phyloP scores from a whole-genome alignment of 2,797 vertebrate species.

The Schizopygopsis malacanthus region DNA sequence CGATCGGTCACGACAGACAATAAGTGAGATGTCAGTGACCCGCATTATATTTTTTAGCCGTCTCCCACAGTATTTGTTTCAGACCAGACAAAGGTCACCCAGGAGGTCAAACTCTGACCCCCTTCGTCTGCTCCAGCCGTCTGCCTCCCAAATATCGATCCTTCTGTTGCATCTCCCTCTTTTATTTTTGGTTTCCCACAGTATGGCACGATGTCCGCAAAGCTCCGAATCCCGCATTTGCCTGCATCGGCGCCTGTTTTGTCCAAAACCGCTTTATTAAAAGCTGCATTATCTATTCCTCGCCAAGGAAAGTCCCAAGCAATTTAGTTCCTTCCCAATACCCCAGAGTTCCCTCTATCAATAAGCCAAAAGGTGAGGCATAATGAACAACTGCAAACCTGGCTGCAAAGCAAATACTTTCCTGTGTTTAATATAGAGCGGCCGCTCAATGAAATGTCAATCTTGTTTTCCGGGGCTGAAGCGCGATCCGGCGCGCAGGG shows the following conservation, averaged over 20 bases:
- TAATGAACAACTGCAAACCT: constrained; percentile 61
- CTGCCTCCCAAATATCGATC: constrained; percentile 52
- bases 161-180: constrained; percentile 41
- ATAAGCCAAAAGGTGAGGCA: constrained; percentile 66
- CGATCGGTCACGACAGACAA: constrained; percentile 11
- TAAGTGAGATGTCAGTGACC: constrained; percentile 28
- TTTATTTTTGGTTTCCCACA: constrained; percentile 37
- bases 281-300: constrained; percentile 58
- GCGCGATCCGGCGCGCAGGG: constrained; percentile 39
- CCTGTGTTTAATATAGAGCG: constrained; percentile 63
- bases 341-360: constrained; percentile 61
- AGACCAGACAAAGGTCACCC: constrained; percentile 49
- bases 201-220: constrained; percentile 2
- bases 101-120: constrained; percentile 42
- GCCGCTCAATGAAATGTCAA: constrained; percentile 62
- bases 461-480: constrained; percentile 59
- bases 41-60: constrained; percentile 20
- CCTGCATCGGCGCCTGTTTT: not conserved
- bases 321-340: constrained; percentile 65
- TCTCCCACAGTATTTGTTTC: constrained; percentile 38
- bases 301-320: constrained; percentile 33
- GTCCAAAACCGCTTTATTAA: constrained; percentile 11
- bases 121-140: constrained; percentile 40
- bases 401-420: constrained; percentile 60
- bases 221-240: constrained; percentile 17